Evolutionary conservation across 2,113 vertebrate species (phyloP).

Genomic region (Oxygymnocypris stewartii): DNA sequence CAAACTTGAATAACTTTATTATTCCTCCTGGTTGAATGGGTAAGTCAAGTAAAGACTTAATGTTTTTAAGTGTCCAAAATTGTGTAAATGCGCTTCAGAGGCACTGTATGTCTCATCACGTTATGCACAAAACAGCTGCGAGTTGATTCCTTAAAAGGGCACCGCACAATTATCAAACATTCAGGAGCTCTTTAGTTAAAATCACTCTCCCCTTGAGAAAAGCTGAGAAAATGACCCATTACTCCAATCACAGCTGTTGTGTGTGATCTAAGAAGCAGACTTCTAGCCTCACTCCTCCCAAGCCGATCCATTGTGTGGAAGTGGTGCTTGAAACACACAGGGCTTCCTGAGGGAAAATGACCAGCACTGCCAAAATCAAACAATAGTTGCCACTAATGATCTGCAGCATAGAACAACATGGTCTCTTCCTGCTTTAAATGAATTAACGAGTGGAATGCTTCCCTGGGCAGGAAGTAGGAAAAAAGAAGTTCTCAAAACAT

Average conservation of each 20-base stretch:
- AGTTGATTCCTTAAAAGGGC: not conserved
- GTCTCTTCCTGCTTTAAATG: constrained; percentile 70
- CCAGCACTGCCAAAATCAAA: constrained; percentile 74
- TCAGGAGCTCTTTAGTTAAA: constrained; percentile 9
- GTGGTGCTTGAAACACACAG: constrained; percentile 60
- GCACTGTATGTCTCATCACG: not conserved
- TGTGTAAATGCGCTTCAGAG: not conserved
- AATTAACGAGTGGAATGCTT: constrained; percentile 65
- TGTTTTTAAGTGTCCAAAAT: not conserved
- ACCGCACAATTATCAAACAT: not conserved
- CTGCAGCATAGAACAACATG: constrained; percentile 71
- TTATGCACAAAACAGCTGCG: not conserved
- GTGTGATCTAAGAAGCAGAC: constrained; percentile 60
- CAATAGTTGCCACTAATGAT: constrained; percentile 76
- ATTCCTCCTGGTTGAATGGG: not conserved
- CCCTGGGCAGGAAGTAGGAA: constrained; percentile 69
- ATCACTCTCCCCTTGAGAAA: not conserved
- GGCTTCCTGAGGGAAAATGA: constrained; percentile 81
- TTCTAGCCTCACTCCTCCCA: constrained; percentile 58
- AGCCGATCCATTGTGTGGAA: constrained; percentile 72
- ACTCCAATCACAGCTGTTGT: constrained; percentile 53
- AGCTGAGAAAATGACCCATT: constrained; percentile 51
- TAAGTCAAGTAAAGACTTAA: too few relatives aligned
- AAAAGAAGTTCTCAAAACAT: constrained; percentile 64
- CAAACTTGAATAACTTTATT: not conserved